Evolutionary conservation across 1,140 invertebrate species (phyloP).

Genomic region (Ceratitis capitata): DNA sequence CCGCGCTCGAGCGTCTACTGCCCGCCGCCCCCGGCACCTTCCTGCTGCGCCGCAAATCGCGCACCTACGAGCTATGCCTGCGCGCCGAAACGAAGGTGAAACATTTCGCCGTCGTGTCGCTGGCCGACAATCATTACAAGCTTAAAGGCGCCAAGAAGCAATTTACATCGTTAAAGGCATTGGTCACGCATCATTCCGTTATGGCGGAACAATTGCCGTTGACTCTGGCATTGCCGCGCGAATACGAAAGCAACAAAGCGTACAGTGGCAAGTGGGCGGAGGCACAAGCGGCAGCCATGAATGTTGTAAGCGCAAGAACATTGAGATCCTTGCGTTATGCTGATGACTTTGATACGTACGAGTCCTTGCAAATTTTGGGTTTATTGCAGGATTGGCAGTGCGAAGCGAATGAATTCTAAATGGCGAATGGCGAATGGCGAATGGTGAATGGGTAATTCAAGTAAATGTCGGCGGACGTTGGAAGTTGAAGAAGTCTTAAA

Average conservation of each 20-base stretch:
- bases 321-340: conserved; percentile 49
- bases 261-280: not conserved
- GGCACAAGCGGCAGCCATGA: not conserved
- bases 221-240: conserved; percentile 81
- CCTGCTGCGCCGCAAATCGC: conserved; percentile 54
- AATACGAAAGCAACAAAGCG: conserved; percentile 57
- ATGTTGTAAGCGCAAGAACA: not conserved
- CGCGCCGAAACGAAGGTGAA: conserved; percentile 56
- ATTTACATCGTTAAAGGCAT: conserved; percentile 86
- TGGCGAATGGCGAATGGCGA: not conserved
- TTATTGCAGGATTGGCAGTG: conserved; percentile 58
- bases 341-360: conserved; percentile 60
- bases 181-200: conserved; percentile 94
- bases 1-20: conserved; percentile 51
- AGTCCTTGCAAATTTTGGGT: conserved; percentile 58
- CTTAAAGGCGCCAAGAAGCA: conserved; percentile 93
- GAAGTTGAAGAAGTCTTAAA: not conserved
- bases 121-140: conserved; percentile 52
- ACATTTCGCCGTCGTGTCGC: conserved; percentile 51
- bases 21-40: conserved; percentile 53
- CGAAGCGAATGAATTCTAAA: conserved; percentile 49
- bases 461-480: not conserved
- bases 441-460: no score
- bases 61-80: conserved; percentile 52
- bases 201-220: conserved; percentile 94